Percentiles rank a stretch among this genome's conserved stretches.
These are phyloP conservation scores for Buathra laborator DNA, from an alignment of 2,888 invertebrate species.

Conservation along the genomic window DNA sequence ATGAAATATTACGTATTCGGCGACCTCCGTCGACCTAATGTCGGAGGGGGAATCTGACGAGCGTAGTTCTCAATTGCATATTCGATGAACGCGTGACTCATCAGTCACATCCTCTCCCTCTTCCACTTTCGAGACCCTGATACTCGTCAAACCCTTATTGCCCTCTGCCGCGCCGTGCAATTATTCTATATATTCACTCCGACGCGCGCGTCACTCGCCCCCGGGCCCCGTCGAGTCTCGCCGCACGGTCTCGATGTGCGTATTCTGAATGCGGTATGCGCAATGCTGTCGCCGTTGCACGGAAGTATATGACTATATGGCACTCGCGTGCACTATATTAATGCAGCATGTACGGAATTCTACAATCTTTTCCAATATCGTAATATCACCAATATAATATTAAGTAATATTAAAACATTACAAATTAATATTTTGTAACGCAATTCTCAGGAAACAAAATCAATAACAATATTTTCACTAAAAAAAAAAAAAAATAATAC, in stretches of 20 bases:
- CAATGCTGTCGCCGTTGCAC: constrained; percentile 10
- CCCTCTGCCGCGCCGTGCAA: constrained; percentile 25
- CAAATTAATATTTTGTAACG: neutral
- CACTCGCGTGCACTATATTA: neutral
- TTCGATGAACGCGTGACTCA: constrained; percentile 62
- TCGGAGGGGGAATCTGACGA: neutral
- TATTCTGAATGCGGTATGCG: constrained; percentile 2
- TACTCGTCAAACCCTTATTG: constrained; percentile 51
- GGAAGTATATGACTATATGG: neutral
- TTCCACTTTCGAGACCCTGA: constrained; percentile 23
- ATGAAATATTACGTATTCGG: neutral
- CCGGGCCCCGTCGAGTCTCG: constrained; percentile 23
- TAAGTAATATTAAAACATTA: neutral
- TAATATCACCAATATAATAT: neutral
- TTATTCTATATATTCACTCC: constrained; percentile 56
- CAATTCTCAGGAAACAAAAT: too few relatives aligned
- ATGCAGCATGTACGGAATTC: neutral
- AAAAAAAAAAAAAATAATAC: too few relatives aligned
- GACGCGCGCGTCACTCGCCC: constrained; percentile 52
- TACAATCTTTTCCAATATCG: neutral
- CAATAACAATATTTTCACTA: too few relatives aligned
- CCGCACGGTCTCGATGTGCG: constrained; percentile 25
- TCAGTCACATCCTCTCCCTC: constrained; percentile 57
- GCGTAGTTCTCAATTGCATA: constrained; percentile 32
- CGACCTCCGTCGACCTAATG: neutral